These are phyloP conservation scores for Chalcosyrphus nemorum DNA, from an alignment of 2,888 invertebrate species.

Conservation along the genomic window DNA sequence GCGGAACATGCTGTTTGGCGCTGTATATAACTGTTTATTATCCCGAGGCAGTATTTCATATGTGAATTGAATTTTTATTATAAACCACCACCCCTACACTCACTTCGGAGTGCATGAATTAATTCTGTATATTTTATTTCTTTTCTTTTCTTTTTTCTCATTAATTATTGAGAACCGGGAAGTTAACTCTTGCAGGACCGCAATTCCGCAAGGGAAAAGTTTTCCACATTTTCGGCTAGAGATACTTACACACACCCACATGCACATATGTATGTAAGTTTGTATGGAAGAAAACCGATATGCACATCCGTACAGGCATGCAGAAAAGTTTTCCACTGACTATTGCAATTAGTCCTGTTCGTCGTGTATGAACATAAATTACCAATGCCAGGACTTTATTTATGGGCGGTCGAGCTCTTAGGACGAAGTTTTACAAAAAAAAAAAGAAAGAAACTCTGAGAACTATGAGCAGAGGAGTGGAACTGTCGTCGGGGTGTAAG, in stretches of 20 bases:
- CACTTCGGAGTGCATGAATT: conserved; percentile 47
- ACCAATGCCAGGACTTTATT: conserved; percentile 74
- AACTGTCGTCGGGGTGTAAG: conserved; percentile 27
- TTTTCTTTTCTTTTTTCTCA: conserved; percentile 28
- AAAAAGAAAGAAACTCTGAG: background rate
- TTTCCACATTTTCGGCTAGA: conserved; percentile 50
- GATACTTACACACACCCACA: background rate
- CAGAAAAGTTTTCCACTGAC: conserved; percentile 74
- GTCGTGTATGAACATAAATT: conserved; percentile 74
- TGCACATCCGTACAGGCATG: conserved; percentile 71
- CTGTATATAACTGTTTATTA: conserved; percentile 54
- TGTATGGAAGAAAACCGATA: conserved; percentile 21
- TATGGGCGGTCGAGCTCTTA: conserved; percentile 71
- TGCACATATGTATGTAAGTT: too few relatives aligned
- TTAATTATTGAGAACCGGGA: conserved; percentile 65
- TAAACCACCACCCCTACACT: conserved; percentile 26
- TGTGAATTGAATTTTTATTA: conserved; percentile 72
- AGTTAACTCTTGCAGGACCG: conserved; percentile 62
- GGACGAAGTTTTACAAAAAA: conserved; percentile 61
- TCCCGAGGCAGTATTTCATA: conserved; percentile 62
- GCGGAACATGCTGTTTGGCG: conserved; percentile 51
- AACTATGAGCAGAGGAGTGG: background rate
- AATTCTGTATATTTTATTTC: conserved; percentile 30
- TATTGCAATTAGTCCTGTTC: conserved; percentile 75
- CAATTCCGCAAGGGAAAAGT: conserved; percentile 69